phyloP scores from a whole-genome alignment of 2,888 invertebrate genomes.

The Panzeria rudis region DNA sequence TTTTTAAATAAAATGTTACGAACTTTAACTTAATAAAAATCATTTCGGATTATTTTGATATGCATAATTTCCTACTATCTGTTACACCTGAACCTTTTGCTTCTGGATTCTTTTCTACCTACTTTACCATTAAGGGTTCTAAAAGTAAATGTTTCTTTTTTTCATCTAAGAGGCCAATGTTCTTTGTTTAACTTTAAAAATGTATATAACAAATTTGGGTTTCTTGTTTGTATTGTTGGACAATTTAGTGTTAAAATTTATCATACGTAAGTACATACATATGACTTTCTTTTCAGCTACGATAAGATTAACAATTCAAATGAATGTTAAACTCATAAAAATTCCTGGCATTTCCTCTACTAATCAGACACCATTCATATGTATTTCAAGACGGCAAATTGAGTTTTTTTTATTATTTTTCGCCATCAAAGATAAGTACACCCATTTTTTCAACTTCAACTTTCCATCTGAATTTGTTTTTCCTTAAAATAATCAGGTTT shows the following conservation, averaged over 20 bases:
- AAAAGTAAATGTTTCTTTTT: too few species aligned
- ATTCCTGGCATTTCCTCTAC: conserved; percentile 78
- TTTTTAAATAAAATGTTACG: too few species aligned
- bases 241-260: conserved; percentile 24
- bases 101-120: too few species aligned
- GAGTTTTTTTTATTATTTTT: conserved; percentile 13
- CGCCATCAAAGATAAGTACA: conserved; percentile 34
- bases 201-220: background rate
- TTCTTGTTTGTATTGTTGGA: background rate
- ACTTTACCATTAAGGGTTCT: too few species aligned
- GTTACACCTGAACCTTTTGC: too few species aligned
- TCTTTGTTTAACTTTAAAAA: too few species aligned
- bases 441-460: conserved; percentile 6
- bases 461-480: conserved; percentile 26
- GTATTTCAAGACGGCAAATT: conserved; percentile 40
- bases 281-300: conserved; percentile 21
- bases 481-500: conserved; percentile 15
- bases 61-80: too few species aligned
- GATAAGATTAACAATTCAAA: conserved; percentile 80
- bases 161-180: too few species aligned
- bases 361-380: conserved; percentile 56
- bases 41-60: too few species aligned
- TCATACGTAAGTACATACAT: too few species aligned
- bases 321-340: conserved; percentile 69
- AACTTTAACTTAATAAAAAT: too few species aligned